These are phyloP conservation scores for Bradysia coprophila DNA, from an alignment of 1,140 invertebrate species.

Conservation along the genomic window DNA sequence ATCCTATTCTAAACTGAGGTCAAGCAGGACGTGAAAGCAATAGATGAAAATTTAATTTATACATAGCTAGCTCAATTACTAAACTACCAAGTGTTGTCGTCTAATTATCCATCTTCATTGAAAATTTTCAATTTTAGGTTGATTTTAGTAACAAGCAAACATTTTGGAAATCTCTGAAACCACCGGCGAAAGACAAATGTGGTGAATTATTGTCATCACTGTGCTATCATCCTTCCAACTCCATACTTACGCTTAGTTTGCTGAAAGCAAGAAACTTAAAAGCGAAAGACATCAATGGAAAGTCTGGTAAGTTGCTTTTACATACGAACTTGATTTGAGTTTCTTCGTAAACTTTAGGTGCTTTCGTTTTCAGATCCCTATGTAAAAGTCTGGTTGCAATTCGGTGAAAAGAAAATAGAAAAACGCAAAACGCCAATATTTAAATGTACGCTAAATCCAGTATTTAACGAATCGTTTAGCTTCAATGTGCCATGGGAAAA, in stretches of 20 bases:
- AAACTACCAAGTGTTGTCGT: too few species aligned
- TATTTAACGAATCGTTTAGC: constrained; percentile 86
- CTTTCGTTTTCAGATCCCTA: constrained; percentile 63
- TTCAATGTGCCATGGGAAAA: constrained; percentile 92
- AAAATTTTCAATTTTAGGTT: too few species aligned
- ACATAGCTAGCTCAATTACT: too few species aligned
- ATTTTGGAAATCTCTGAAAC: constrained; percentile 84
- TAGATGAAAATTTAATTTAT: too few species aligned
- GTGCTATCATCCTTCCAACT: constrained; percentile 83
- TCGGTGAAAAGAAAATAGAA: constrained; percentile 83
- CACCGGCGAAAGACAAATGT: constrained; percentile 79
- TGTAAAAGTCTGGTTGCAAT: constrained; percentile 90
- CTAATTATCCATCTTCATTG: too few species aligned
- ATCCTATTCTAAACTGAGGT: too few species aligned
- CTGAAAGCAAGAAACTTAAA: constrained; percentile 84
- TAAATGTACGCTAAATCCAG: constrained; percentile 78
- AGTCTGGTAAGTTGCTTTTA: constrained; percentile 51
- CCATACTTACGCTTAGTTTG: constrained; percentile 67
- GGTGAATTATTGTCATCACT: constrained; percentile 79
- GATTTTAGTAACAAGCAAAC: constrained; percentile 79
- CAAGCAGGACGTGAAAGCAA: too few species aligned
- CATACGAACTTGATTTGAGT: neutral
- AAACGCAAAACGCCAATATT: constrained; percentile 93
- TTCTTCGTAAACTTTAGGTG: neutral
- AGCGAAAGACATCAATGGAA: constrained; percentile 87